phyloP scores from a whole-genome alignment of 2,797 vertebrate species.

The Eulemur albifrons region DNA sequence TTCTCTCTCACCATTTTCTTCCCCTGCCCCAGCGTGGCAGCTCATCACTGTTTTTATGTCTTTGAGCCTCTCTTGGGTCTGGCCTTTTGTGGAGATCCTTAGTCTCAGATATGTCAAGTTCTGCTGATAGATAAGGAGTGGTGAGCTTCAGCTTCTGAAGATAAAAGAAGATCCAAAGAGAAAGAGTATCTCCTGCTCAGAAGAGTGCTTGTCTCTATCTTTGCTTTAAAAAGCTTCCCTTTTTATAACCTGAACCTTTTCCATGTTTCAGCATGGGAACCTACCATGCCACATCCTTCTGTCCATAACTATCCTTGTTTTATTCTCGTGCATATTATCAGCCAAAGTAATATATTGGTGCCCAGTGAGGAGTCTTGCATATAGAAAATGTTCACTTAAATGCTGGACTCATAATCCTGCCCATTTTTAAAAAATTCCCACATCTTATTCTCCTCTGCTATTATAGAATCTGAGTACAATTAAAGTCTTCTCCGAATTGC shows the following conservation, averaged over 20 bases:
- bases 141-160: not conserved
- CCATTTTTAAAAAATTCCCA: not conserved
- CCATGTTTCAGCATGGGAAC: not conserved
- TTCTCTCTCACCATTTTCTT: not conserved
- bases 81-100: not conserved
- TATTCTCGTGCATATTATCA: not conserved
- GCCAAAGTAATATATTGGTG: not conserved
- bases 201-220: not conserved
- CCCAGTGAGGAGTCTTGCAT: not conserved
- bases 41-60: not conserved
- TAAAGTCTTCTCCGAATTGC: constrained; percentile 50
- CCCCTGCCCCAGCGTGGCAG: not conserved
- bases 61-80: not conserved
- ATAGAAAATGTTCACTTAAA: constrained; percentile 44
- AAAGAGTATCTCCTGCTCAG: not conserved
- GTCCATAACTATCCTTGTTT: not conserved
- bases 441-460: constrained; percentile 25
- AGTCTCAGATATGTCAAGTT: not conserved
- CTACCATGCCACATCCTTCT: not conserved
- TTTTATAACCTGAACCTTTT: not conserved
- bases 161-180: not conserved
- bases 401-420: constrained; percentile 21
- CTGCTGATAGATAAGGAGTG: not conserved
- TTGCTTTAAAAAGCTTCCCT: not conserved
- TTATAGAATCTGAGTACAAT: constrained; percentile 70